phyloP scores from a whole-genome alignment of 2,113 vertebrate genomes.

The Gopherus evgoodei region DNA sequence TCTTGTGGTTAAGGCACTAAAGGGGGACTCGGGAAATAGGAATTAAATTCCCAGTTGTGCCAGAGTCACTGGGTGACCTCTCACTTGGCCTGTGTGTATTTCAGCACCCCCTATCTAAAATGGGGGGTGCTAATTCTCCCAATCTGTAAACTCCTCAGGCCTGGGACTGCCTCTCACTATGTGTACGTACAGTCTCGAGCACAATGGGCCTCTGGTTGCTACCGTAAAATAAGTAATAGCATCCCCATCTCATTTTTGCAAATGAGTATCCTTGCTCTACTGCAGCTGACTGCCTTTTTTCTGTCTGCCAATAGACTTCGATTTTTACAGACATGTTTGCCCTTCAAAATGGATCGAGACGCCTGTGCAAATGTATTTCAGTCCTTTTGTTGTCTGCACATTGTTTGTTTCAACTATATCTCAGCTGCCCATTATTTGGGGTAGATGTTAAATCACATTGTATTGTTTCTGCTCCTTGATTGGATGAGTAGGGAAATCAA shows the following conservation, averaged over 20 bases:
- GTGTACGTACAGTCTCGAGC: background rate
- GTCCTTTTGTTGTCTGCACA: background rate
- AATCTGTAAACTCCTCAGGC: background rate
- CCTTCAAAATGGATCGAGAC: background rate
- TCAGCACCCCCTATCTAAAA: background rate
- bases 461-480: fast-evolving
- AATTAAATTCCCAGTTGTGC: no score
- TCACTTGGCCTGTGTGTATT: no score
- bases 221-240: background rate
- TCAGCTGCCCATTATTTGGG: background rate
- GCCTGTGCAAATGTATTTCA: background rate
- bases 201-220: background rate
- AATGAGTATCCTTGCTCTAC: background rate
- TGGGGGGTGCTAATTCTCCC: background rate
- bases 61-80: no score
- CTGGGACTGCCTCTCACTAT: background rate
- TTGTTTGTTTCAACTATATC: background rate
- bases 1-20: no score
- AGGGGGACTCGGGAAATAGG: no score
- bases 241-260: background rate
- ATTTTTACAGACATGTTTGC: background rate
- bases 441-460: fast-evolving
- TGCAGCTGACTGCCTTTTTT: background rate
- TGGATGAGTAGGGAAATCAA: background rate
- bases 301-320: background rate